A percentile compares a stretch with the other conserved stretches of the same genome.
phyloP scores from a whole-genome alignment of 2,888 invertebrate genomes.

The Ennomos erosarius region DNA sequence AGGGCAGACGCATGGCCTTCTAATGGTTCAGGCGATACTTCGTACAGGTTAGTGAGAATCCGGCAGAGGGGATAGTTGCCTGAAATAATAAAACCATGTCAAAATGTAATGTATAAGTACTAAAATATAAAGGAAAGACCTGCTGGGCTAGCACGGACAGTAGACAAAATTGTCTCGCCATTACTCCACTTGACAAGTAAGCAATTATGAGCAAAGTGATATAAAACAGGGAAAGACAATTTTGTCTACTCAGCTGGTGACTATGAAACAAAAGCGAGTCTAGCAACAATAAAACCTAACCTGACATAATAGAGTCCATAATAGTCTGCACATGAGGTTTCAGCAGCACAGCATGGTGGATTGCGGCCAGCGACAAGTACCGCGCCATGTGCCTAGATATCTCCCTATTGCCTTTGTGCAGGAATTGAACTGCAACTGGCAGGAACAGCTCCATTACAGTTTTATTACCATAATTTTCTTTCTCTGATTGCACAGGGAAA shows the following conservation, averaged over 20 bases:
- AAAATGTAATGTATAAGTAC: too few relatives aligned
- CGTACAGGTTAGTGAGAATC: slow-evolving; percentile 95
- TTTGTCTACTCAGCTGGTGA: too few relatives aligned
- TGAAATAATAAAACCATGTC: slow-evolving; percentile 60
- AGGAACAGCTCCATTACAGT: slow-evolving; percentile 92
- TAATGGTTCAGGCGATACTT: slow-evolving; percentile 93
- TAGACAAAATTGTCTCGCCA: too few relatives aligned
- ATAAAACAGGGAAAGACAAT: too few relatives aligned
- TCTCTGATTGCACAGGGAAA: slow-evolving; percentile 75
- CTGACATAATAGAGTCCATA: slow-evolving; percentile 95
- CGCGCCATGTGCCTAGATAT: slow-evolving; percentile 95
- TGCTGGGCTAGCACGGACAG: too few relatives aligned
- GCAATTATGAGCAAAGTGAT: too few relatives aligned
- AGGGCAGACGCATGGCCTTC: slow-evolving; percentile 94
- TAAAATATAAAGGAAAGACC: too few relatives aligned
- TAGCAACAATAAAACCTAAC: slow-evolving; percentile 76
- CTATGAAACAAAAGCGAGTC: too few relatives aligned
- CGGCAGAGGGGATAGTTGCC: slow-evolving; percentile 95
- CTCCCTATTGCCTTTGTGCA: slow-evolving; percentile 95
- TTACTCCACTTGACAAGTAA: too few relatives aligned
- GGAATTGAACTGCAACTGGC: slow-evolving; percentile 95
- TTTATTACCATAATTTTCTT: slow-evolving; percentile 86
- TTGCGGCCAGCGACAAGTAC: slow-evolving; percentile 96
- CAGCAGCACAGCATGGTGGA: slow-evolving; percentile 94
- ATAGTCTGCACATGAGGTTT: slow-evolving; percentile 95